Percentiles rank a stretch among this genome's conserved stretches.
Conservation (phyloP, 2,797 vertebrate genomes). For the Melanotaenia boesemani region DNA sequence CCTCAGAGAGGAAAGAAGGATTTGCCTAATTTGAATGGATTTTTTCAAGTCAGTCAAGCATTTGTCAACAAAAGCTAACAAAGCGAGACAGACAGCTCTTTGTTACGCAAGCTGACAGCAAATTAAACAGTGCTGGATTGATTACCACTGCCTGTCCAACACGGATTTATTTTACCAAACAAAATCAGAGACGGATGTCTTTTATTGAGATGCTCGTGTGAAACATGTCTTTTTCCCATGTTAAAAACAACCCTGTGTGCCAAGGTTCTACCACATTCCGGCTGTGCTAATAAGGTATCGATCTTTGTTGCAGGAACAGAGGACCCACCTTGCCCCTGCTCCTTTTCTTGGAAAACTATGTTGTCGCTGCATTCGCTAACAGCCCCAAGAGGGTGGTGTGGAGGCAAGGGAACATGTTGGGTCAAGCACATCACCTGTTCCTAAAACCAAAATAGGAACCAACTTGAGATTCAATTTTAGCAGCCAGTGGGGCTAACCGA, state of each 20-base stretch:
- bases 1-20: slow-evolving; percentile 61
- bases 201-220: slow-evolving; percentile 59
- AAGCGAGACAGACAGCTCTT: slow-evolving; percentile 76
- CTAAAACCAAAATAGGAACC: slow-evolving; percentile 81
- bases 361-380: slow-evolving; percentile 70
- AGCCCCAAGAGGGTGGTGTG: slow-evolving; percentile 67
- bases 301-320: slow-evolving; percentile 28
- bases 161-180: slow-evolving; percentile 73
- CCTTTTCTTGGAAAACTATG: slow-evolving; percentile 76
- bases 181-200: slow-evolving; percentile 71
- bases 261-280: slow-evolving; percentile 18
- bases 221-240: slow-evolving; percentile 53
- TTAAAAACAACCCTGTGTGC: slow-evolving; percentile 50
- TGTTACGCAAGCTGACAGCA: slow-evolving; percentile 64
- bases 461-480: slow-evolving; percentile 85
- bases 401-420: slow-evolving; percentile 61
- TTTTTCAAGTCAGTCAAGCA: slow-evolving; percentile 76
- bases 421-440: slow-evolving; percentile 81
- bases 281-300: slow-evolving; percentile 55
- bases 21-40: slow-evolving; percentile 82
- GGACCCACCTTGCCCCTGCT: slow-evolving; percentile 25
- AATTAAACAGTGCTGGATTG: slow-evolving; percentile 74
- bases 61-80: slow-evolving; percentile 82
- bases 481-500: slow-evolving; percentile 63
- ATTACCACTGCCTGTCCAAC: slow-evolving; percentile 70